Evolutionary conservation across 2,113 vertebrate genomes (phyloP).

Genomic region (Labeo rohita): DNA sequence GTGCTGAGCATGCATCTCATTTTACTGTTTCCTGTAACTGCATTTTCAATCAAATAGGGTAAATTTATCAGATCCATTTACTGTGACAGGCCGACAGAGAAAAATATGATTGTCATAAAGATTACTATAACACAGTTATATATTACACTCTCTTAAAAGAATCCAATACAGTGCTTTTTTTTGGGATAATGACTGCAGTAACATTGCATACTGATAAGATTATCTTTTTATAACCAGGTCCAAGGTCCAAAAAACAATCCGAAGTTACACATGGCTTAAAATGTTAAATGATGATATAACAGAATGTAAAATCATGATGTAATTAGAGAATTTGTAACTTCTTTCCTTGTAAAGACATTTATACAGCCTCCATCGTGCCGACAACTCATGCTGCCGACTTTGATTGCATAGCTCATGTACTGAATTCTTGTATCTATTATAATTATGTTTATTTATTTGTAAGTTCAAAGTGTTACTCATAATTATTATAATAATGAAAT

Average conservation of each 20-base stretch:
- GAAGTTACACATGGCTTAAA: neutral
- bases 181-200: conserved; percentile 10
- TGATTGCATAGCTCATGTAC: neutral
- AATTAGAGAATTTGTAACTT: neutral
- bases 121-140: conserved; percentile 31
- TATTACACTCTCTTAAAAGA: conserved; percentile 32
- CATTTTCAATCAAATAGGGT: neutral
- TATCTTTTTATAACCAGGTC: conserved; percentile 45
- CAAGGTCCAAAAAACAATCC: conserved; percentile 41
- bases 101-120: conserved; percentile 33
- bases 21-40: conserved; percentile 9
- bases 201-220: conserved; percentile 45
- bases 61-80: conserved; percentile 12
- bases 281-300: neutral
- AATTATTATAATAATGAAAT: no score
- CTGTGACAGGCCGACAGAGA: neutral
- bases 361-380: no score
- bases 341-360: neutral
- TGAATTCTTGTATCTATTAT: neutral
- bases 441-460: no score
- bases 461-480: no score
- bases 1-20: conserved; percentile 14
- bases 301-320: neutral
- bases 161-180: neutral
- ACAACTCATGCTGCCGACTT: neutral